Evolutionary conservation across 2,797 vertebrate genomes (phyloP).

Genomic region (Eidolon dupreanum): DNA sequence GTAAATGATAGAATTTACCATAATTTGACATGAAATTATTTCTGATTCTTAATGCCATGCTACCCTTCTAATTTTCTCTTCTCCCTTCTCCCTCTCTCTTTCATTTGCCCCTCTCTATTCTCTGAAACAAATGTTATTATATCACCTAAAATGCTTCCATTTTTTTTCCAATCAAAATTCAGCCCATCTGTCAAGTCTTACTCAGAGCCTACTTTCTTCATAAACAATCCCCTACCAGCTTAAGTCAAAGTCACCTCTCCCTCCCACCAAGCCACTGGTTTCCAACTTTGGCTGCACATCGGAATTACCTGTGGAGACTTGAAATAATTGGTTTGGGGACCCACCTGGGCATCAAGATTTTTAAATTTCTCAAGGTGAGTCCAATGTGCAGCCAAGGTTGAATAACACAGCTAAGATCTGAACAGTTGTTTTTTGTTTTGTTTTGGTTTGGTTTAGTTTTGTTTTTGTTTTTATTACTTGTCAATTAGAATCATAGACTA

Average conservation of each 20-base stretch:
- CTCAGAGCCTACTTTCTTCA: background rate
- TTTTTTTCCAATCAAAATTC: background rate
- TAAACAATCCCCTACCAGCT: background rate
- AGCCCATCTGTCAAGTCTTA: background rate
- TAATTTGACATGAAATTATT: background rate
- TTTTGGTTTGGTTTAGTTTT: background rate
- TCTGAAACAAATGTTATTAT: background rate
- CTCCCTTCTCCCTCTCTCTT: background rate
- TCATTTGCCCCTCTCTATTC: background rate
- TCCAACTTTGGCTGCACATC: background rate
- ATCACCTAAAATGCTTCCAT: background rate
- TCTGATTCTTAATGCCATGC: background rate
- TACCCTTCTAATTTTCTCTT: background rate
- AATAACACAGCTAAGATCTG: background rate
- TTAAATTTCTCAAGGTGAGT: constrained; percentile 45
- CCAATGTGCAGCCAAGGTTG: background rate
- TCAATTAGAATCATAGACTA: background rate
- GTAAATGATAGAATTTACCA: background rate
- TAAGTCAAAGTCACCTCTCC: constrained; percentile 42
- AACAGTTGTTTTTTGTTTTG: no score
- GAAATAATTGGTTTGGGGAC: constrained; percentile 52
- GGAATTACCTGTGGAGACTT: constrained; percentile 49
- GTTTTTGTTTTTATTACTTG: background rate
- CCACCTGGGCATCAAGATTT: constrained; percentile 32
- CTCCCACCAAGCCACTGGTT: background rate